Evolutionary conservation across 2,888 invertebrate genomes (phyloP), one percentile per base, ranked within the genome.

Genomic region (Cordilura impudica): DNA sequence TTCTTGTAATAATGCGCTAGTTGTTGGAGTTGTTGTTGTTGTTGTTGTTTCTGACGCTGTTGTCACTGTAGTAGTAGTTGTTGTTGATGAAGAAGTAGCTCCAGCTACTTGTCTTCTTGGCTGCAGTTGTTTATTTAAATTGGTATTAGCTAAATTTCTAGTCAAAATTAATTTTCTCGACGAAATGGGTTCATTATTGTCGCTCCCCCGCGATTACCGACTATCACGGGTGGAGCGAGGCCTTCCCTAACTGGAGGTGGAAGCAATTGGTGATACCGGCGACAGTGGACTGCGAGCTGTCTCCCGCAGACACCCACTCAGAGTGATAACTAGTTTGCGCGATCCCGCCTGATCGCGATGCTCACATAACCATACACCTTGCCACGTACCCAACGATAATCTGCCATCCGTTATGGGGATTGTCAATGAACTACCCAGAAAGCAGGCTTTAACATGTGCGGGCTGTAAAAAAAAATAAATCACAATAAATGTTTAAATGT

Each of bases 291-390:
- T 96, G 91, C 95, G 94, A 83, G 94, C 94, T 82, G 95, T 94
- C 81, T 96, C 96, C 84, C 96, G 93, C 88, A 96, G 93, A 91
- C 96, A 96, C 81, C 97, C 97, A 86, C 97, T 97, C 90, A 97
- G 91, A 84, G 97, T 97, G 90, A 97, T 95, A 86, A 95, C 94
- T 88, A 93, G 91, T 93, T 97, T 97, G 86, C 97, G 94, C 89
- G 96, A 96, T 86, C 97, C 97, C 84, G 97, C 98, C 89, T 96
- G 96, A 92, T 98, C 97, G 88, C 98, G 94, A 91, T 98, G 98
- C 91, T 98, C 98, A 91, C 98, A 98, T 85, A 98, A 93, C 98
- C 98, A 98, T 83, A 98, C 95, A 82, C 98, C 98, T 91, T 98
- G 98, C 98, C 98, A 98, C 86, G 97, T 97, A 85, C 98, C 98